Percentiles rank a stretch among this genome's conserved stretches.
phyloP scores from a whole-genome alignment of 2,888 invertebrate genomes.

The Drosophila emarginata region DNA sequence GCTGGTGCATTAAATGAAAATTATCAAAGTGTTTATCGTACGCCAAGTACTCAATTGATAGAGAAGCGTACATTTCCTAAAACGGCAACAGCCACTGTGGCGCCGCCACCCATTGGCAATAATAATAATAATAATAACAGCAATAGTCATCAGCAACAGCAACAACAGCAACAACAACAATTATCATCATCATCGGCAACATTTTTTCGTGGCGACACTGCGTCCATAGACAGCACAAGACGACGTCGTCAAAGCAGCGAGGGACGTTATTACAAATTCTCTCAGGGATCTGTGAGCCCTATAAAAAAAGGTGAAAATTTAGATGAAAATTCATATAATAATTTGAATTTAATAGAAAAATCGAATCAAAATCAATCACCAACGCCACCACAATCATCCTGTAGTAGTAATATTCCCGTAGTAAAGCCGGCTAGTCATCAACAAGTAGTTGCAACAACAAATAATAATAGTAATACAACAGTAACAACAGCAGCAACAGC shows the following conservation, averaged over 20 bases:
- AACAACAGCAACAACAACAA: not conserved
- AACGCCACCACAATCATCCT: constrained; percentile 26
- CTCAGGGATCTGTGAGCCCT: constrained; percentile 70
- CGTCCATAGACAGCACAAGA: constrained; percentile 44
- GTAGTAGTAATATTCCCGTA: constrained; percentile 44
- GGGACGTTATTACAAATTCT: constrained; percentile 70
- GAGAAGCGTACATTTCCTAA: constrained; percentile 79
- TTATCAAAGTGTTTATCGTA: constrained; percentile 81
- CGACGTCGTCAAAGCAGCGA: constrained; percentile 47
- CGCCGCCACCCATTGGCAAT: constrained; percentile 61
- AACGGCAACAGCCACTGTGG: constrained; percentile 70
- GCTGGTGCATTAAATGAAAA: constrained; percentile 79
- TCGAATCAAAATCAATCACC: constrained; percentile 20
- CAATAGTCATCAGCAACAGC: constrained; percentile 18
- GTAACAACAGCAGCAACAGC: constrained; percentile 31
- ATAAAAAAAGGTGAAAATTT: constrained; percentile 53
- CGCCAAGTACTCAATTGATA: constrained; percentile 79
- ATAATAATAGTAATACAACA: constrained; percentile 10
- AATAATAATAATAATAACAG: not conserved
- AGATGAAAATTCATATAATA: not conserved
- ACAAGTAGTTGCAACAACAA: constrained; percentile 41
- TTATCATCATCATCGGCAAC: constrained; percentile 9
- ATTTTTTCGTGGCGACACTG: constrained; percentile 77
- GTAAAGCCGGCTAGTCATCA: constrained; percentile 63
- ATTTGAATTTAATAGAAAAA: not conserved